Conservation (phyloP, 2,888 invertebrate genomes). For the Zele albiditarsus region DNA sequence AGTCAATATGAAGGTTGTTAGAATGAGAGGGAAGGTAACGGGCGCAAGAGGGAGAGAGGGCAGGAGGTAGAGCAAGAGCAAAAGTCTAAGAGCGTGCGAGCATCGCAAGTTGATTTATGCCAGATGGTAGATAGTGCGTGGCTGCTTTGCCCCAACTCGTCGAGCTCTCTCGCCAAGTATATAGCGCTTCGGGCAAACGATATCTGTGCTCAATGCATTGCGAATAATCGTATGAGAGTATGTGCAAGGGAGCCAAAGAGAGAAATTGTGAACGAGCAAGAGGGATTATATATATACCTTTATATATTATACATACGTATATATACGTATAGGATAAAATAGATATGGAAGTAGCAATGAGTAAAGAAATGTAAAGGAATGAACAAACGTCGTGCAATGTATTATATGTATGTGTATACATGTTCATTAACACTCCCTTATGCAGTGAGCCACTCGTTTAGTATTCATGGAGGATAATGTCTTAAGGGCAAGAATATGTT, state of each 20-base stretch:
- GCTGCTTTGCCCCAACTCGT: conserved; percentile 56
- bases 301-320: too few species aligned
- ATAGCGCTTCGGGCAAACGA: conserved; percentile 26
- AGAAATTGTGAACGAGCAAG: neutral
- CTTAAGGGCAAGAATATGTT: neutral
- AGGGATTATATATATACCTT: neutral
- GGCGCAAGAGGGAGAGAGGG: conserved; percentile 13
- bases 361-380: neutral
- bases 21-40: conserved; percentile 53
- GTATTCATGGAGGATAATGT: conserved; percentile 3
- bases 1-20: conserved; percentile 65
- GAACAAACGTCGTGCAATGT: neutral
- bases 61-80: conserved; percentile 46
- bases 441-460: conserved; percentile 5
- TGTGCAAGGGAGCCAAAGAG: conserved; percentile 11
- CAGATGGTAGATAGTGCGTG: conserved; percentile 69
- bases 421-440: conserved; percentile 5
- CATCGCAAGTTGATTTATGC: conserved; percentile 71
- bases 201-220: conserved; percentile 27
- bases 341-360: conserved; percentile 5
- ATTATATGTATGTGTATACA: conserved; percentile 12
- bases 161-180: conserved; percentile 15
- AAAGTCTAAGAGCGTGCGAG: conserved; percentile 64
- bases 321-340: neutral
- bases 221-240: conserved; percentile 10